Evolutionary conservation across 2,888 invertebrate genomes (phyloP), one percentile per base, ranked within the genome.

Genomic region (Carabus problematicus): DNA sequence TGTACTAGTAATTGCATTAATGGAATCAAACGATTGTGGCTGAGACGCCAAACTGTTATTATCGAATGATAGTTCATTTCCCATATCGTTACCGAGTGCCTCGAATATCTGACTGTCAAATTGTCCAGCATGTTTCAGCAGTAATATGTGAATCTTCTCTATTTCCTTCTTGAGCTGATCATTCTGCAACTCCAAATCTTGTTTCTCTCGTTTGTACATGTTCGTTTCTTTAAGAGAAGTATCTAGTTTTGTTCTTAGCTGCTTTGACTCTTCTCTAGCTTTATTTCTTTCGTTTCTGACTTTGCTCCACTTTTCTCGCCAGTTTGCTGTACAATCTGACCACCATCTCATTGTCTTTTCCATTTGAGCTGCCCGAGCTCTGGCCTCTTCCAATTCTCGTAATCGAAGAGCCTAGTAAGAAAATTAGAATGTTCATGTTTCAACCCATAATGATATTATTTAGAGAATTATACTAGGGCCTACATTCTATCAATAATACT

Each of bases 341-440:
- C 92, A 98, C 98, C 98, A 98, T 70, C 97, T 86, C 97, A 98
- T 98, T 0, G 98, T 98, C 82, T 98, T 98, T 81, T 98, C 98
- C 98, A 98, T 98, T 82, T 98, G 98, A 0, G 96, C 92, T 12
- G 97, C 96, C 72, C 98, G 84, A 3, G 96, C 95, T 73, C 96
- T 85, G 0, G 97, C 96, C 79, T 98, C 98, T 78, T 98, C 97
- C 73, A 98, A 84, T 80, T 98, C 98, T 58, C 95, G 84, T 76
- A 88, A 85, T 9, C 89, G 84, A 70, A 90, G 81, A 56, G 89
- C 87, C 84, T 89, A 41, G 19, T 63, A 6, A 29, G 29, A 29
- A 29, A 29, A 29, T 29, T 29, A 29, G 2, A 29, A 29, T 52
- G 52, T 52, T 16, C 8, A 19, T 52, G 14, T 49, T 43, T 49